Evolutionary conservation across 2,797 vertebrate genomes (phyloP).

Genomic region (Pygocentrus nattereri): DNA sequence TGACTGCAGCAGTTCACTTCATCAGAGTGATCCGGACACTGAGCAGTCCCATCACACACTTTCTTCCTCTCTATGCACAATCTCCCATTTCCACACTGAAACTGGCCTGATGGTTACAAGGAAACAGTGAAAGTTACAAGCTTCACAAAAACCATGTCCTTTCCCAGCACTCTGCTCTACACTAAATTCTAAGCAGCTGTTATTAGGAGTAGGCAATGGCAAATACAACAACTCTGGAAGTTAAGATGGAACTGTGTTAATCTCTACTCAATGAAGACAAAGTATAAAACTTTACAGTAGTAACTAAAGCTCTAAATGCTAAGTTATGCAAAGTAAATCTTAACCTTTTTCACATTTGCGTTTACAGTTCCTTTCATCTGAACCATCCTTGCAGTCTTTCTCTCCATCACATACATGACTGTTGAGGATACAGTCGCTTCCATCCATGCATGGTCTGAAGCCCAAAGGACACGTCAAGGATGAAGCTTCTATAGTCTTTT

Average conservation of each 20-base stretch:
- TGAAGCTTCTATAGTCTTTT: background rate
- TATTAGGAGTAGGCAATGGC: no score
- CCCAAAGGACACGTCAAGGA: constrained; percentile 63
- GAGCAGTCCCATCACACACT: constrained; percentile 75
- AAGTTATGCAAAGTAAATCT: no score
- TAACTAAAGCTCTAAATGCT: background rate
- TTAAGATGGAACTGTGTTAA: no score
- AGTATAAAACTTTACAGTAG: background rate
- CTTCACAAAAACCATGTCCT: no score
- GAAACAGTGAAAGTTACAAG: background rate
- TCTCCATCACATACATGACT: constrained; percentile 79
- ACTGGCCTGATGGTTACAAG: constrained; percentile 73
- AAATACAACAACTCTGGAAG: no score
- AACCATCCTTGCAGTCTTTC: constrained; percentile 77
- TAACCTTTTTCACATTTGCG: constrained; percentile 74
- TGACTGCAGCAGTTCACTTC: constrained; percentile 77
- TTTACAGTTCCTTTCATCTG: constrained; percentile 75
- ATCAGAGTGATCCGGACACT: constrained; percentile 80
- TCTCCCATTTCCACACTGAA: constrained; percentile 79
- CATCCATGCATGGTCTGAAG: constrained; percentile 70
- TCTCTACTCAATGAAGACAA: no score
- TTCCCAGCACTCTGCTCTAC: no score
- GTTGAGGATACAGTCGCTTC: constrained; percentile 67
- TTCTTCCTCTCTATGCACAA: constrained; percentile 73
- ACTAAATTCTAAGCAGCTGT: no score